Base-by-base conservation (phyloP, 2,113 vertebrate species). In the Alaudala cheleensis region DNA sequence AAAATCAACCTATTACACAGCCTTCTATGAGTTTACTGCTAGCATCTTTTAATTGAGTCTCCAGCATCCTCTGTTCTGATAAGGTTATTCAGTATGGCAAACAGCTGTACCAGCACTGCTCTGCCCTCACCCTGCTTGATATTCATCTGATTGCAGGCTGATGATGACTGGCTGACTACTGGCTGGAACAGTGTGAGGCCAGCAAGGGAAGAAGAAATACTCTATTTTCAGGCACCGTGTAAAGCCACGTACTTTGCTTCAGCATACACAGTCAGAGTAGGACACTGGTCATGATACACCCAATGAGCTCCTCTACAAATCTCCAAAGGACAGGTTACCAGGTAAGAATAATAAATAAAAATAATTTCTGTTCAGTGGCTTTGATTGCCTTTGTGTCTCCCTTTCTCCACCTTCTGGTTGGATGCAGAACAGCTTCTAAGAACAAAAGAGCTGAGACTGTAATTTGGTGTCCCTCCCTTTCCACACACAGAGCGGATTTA, bases 331-430 rank as follows among this genome's bases (percentile, higher is more conserved):
- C 11, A 71, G 3, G 12, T 45, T 23, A 25, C 19, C 31, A 71
- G 11, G 8, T 31, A 72, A 66, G 24, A 88, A 76, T 9, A 45
- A 56, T 39, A 82, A 40, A 54, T 14, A 22, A 29, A 60, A 50
- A 42, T 0, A 47, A 60, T 77, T 93, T 86, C 50, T 73, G 39
- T 24, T 61, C 11, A 69, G 29, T 16, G 29, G 20, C 22, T 94
- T 77, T 88, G 78, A 69, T 1, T 62, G 84, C 29, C 54, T 95
- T 84, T 61, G 29, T 76, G 56, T 74, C 60, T 95, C 93, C 67
- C 64, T 67, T 86, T 74, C 96, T 67, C 94, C 95, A 96, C 76
- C 94, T 96, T 70, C 96, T 86, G 93, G 94, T 58, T 78, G 88
- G 44, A 92, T 5, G 28, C 10, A 83, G 93, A 94, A 95, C 17